Evolutionary conservation across 2,113 vertebrate genomes (phyloP), one percentile per base, ranked within the genome.

Genomic region (Carollia perspicillata): DNA sequence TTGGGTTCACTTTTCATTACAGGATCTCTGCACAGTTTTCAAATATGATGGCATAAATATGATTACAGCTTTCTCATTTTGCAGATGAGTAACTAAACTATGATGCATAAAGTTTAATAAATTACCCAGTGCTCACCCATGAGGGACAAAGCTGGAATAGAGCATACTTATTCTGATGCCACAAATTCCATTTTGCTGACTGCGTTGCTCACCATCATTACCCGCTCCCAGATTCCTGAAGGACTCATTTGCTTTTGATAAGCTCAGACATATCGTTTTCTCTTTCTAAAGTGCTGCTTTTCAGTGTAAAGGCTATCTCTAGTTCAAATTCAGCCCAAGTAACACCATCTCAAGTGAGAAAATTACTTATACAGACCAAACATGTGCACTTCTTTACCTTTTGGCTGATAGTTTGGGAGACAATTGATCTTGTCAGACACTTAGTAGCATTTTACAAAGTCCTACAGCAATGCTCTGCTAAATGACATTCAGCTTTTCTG

Each of bases 401-500:
- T 51, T 78, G 80, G 26, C 53, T 44, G 40, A 83, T 63, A 74
- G 58, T 93, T 94, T 71, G 26, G 44, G 85, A 94, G 49, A 93
- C 77, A 95, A 95, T 26, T 90, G 69, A 94, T 89, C 79, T 90
- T 97, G 95, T 92, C 10, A 90, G 18, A 44, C 89, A 96, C 47
- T 95, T 95, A 60, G 40, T 89, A 91, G n/a, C 33, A 60, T 93
- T 71, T 95, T 40, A 95, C 42, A 75, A 79, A 94, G 77, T 90
- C 51, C 12, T 90, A 84, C 14, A 75, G 47, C 44, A 95, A 75
- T 81, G 37, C 63, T 95, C 42, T 90, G 49, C 55, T 95, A 96
- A 96, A 92, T 95, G 90, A 79, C 86, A 96, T 84, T 84, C 20
- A 84, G 79, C 60, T 96, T 51, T 97, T 97, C 89, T 95, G 71